Percentiles rank a stretch among this genome's conserved stretches.
phyloP scores from a whole-genome alignment of 2,888 invertebrate genomes.

The Cotesia congregata region DNA sequence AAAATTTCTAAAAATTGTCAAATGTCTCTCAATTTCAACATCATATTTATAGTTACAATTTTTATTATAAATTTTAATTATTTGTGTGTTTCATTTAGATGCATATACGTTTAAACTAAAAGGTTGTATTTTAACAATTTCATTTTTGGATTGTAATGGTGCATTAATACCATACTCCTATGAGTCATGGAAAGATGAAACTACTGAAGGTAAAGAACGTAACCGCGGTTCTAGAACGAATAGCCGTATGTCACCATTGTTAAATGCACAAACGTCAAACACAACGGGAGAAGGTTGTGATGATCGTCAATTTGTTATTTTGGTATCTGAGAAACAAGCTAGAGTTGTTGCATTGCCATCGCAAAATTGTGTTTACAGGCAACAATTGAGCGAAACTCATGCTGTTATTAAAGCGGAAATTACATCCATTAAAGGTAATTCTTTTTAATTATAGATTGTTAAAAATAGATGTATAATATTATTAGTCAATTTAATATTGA shows the following conservation, averaged over 20 bases:
- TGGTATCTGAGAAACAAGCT: slow-evolving; percentile 96
- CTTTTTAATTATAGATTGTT: background rate
- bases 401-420: slow-evolving; percentile 96
- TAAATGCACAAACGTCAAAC: slow-evolving; percentile 71
- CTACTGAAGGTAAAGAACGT: slow-evolving; percentile 73
- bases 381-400: slow-evolving; percentile 92
- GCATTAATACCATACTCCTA: slow-evolving; percentile 90
- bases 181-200: slow-evolving; percentile 94
- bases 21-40: no score
- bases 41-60: background rate
- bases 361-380: slow-evolving; percentile 93
- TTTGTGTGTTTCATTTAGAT: slow-evolving; percentile 73
- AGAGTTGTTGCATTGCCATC: slow-evolving; percentile 94
- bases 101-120: slow-evolving; percentile 97
- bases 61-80: background rate
- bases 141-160: slow-evolving; percentile 96
- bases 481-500: no score
- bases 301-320: slow-evolving; percentile 93
- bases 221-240: slow-evolving; percentile 65
- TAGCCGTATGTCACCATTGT: slow-evolving; percentile 83
- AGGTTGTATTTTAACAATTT: slow-evolving; percentile 94
- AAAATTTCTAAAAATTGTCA: no score
- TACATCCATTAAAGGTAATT: slow-evolving; percentile 87
- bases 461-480: no score
- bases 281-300: slow-evolving; percentile 72